Conservation (phyloP, 1,140 invertebrate species). For the Drosophila fuyamai region DNA sequence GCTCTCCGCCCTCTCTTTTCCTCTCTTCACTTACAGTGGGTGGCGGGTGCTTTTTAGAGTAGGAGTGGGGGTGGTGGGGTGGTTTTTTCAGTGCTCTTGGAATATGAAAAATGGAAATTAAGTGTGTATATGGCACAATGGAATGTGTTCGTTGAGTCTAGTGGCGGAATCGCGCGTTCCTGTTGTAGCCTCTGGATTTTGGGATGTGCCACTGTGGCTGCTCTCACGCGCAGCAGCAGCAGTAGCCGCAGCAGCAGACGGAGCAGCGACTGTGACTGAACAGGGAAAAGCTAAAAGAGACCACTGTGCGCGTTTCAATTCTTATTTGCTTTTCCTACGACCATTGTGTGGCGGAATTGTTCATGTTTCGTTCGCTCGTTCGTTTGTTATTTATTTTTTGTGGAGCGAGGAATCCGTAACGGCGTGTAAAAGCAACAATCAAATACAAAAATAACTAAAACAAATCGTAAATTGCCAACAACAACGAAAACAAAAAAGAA, state of each 20-base stretch:
- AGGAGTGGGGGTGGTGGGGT: constrained; percentile 21
- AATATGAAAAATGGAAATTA: constrained; percentile 83
- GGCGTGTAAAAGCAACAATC: constrained; percentile 39
- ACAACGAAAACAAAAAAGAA: constrained; percentile 9
- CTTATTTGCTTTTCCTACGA: constrained; percentile 82
- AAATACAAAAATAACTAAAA: constrained; percentile 27
- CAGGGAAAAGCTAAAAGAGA: constrained; percentile 49
- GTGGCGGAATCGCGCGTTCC: constrained; percentile 61
- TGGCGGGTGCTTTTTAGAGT: constrained; percentile 35
- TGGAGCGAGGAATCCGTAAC: constrained; percentile 47
- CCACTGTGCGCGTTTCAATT: constrained; percentile 78
- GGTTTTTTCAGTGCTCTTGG: constrained; percentile 61
- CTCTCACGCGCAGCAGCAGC: constrained; percentile 67
- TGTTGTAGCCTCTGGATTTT: constrained; percentile 47
- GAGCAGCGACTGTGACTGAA: constrained; percentile 33
- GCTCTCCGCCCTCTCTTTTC: neutral
- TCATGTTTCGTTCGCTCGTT: constrained; percentile 78
- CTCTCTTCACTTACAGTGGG: constrained; percentile 15
- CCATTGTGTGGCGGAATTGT: constrained; percentile 81
- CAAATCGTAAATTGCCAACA: constrained; percentile 40
- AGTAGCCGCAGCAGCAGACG: constrained; percentile 24
- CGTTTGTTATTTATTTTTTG: constrained; percentile 74
- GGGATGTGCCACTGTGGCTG: constrained; percentile 55
- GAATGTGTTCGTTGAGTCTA: constrained; percentile 73
- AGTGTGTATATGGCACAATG: constrained; percentile 84